These are phyloP conservation scores for Labeo rohita DNA, from an alignment of 2,113 vertebrate species.

Conservation along the genomic window DNA sequence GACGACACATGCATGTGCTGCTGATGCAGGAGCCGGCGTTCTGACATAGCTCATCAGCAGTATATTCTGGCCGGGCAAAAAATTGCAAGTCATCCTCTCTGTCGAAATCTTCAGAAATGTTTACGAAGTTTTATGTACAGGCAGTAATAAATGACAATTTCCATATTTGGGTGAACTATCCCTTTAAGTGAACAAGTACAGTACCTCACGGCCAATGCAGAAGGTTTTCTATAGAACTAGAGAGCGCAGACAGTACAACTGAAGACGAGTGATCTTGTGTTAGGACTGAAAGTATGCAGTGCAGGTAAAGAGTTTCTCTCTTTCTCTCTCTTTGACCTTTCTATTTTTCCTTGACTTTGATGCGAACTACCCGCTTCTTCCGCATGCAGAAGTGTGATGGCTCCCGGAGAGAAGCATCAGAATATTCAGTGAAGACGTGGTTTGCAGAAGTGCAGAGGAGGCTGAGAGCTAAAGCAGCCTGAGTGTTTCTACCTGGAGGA, in stretches of 20 bases:
- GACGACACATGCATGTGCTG: too few relatives aligned
- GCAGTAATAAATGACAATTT: too few relatives aligned
- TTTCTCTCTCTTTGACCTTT: slow-evolving; percentile 9
- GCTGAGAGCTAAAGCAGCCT: slow-evolving; percentile 36
- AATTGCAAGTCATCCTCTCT: too few relatives aligned
- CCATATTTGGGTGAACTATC: too few relatives aligned
- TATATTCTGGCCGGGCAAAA: too few relatives aligned
- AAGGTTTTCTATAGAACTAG: neutral
- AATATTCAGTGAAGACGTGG: slow-evolving; percentile 7
- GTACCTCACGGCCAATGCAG: neutral
- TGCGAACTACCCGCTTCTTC: neutral
- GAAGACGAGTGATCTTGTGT: neutral
- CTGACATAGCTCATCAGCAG: too few relatives aligned
- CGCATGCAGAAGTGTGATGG: slow-evolving; percentile 18
- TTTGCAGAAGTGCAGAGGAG: slow-evolving; percentile 31
- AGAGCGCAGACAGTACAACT: neutral
- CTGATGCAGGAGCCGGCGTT: too few relatives aligned
- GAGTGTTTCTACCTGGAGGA: slow-evolving; percentile 66
- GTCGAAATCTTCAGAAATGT: too few relatives aligned
- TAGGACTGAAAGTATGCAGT: neutral
- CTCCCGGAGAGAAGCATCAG: slow-evolving; percentile 38
- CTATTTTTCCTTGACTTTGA: neutral
- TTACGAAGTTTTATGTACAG: too few relatives aligned
- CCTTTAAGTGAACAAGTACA: neutral
- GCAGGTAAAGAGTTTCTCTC: neutral